Percentiles rank a stretch among this genome's conserved stretches.
Conservation (phyloP, 2,888 invertebrate species). For the Oxystoma pomonae region DNA sequence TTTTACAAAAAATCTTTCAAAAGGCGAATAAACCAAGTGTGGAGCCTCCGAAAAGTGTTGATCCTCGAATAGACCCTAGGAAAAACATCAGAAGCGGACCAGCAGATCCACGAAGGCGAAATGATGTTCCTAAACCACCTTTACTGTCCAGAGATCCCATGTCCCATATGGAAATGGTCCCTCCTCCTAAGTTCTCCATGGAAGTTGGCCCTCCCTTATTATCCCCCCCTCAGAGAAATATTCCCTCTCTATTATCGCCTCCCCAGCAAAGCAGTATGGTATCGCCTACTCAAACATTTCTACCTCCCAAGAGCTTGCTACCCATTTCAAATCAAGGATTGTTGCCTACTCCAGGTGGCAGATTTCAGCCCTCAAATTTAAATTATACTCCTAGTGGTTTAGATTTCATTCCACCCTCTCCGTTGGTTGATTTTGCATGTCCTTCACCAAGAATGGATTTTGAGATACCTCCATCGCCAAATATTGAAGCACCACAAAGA, state of each 20-base stretch:
- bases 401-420: neutral
- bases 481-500: neutral
- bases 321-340: too few species aligned
- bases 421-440: neutral
- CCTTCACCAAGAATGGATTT: neutral
- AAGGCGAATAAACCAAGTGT: constrained; percentile 5
- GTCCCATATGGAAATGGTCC: neutral
- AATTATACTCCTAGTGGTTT: neutral
- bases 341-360: neutral
- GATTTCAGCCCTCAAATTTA: neutral
- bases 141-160: neutral
- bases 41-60: neutral
- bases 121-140: neutral
- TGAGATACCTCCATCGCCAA: neutral
- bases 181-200: neutral
- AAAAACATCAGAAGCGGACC: too few species aligned
- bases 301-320: neutral
- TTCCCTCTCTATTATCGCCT: neutral
- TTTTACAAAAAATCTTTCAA: constrained; percentile 19
- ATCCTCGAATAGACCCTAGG: neutral
- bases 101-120: neutral
- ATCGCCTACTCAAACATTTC: neutral
- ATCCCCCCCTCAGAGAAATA: neutral
- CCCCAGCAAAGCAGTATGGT: neutral
- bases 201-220: neutral